These are phyloP conservation scores for Serripes groenlandicus DNA, from an alignment of 2,888 invertebrate species.

Conservation along the genomic window DNA sequence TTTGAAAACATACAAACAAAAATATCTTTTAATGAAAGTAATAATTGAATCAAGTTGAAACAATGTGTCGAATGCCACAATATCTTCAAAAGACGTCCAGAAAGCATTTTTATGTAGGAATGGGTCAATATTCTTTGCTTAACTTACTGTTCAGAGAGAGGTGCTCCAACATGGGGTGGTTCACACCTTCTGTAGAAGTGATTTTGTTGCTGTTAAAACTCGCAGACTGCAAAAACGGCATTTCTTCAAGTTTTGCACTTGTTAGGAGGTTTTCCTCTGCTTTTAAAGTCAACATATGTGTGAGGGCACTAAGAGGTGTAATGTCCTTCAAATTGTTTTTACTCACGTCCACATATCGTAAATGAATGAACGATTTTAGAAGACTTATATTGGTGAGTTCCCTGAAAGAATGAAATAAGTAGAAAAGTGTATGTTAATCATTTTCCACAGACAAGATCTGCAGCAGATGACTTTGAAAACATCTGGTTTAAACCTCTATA, in stretches of 20 bases:
- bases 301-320: conserved; percentile 82
- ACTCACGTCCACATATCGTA: conserved; percentile 86
- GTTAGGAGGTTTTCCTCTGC: conserved; percentile 84
- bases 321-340: conserved; percentile 85
- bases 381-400: conserved; percentile 84
- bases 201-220: conserved; percentile 85
- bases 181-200: conserved; percentile 83
- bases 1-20: too few relatives aligned
- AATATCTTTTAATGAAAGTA: too few relatives aligned
- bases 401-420: conserved; percentile 72
- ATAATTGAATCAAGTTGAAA: too few relatives aligned
- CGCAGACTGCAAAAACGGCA: conserved; percentile 85
- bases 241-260: conserved; percentile 81
- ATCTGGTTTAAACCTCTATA: background rate
- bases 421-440: background rate
- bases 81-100: too few relatives aligned
- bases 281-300: conserved; percentile 85
- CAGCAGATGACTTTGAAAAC: background rate
- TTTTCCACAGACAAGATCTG: background rate
- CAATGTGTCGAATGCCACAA: too few relatives aligned
- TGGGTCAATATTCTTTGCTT: background rate
- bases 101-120: too few relatives aligned
- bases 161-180: conserved; percentile 85
- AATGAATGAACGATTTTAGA: conserved; percentile 84
- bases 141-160: conserved; percentile 85